These are phyloP conservation scores for Herminia tarsipennalis DNA, from an alignment of 2,888 invertebrate genomes.

Conservation along the genomic window DNA sequence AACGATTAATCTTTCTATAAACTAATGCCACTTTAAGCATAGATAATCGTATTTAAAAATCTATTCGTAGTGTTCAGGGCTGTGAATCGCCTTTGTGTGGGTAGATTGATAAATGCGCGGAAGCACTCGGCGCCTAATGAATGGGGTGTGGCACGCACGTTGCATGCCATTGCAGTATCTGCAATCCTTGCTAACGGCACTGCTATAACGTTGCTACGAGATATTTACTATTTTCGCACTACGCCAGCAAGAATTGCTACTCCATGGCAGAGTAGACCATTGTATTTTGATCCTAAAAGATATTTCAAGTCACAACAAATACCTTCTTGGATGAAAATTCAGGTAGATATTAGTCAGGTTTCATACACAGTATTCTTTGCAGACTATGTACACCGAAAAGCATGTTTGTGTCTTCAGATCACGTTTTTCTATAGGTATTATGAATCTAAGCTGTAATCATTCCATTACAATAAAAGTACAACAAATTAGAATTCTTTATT, in stretches of 20 bases:
- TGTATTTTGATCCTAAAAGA: constrained; percentile 3
- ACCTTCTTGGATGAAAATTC: no score
- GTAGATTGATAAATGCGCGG: constrained; percentile 84
- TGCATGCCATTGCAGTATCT: constrained; percentile 72
- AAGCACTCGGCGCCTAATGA: constrained; percentile 83
- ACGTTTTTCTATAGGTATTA: no score
- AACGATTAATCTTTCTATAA: constrained; percentile 7
- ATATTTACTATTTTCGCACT: constrained; percentile 64
- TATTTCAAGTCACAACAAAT: no score
- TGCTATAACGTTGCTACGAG: constrained; percentile 40
- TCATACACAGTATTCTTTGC: no score
- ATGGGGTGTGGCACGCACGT: constrained; percentile 82
- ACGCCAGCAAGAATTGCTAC: constrained; percentile 43
- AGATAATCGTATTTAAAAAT: constrained; percentile 29
- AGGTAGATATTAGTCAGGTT: no score
- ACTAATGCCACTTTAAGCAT: constrained; percentile 9
- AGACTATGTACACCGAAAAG: no score
- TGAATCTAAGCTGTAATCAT: no score
- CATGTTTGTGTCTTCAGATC: no score
- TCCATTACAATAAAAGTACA: no score
- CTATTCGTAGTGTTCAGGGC: constrained; percentile 31
- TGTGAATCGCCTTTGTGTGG: constrained; percentile 60
- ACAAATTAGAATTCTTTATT: no score
- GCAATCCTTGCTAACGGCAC: constrained; percentile 69
- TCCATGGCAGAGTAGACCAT: constrained; percentile 36